Conservation (phyloP, 2,888 invertebrate genomes). For the Lymantria dispar region DNA sequence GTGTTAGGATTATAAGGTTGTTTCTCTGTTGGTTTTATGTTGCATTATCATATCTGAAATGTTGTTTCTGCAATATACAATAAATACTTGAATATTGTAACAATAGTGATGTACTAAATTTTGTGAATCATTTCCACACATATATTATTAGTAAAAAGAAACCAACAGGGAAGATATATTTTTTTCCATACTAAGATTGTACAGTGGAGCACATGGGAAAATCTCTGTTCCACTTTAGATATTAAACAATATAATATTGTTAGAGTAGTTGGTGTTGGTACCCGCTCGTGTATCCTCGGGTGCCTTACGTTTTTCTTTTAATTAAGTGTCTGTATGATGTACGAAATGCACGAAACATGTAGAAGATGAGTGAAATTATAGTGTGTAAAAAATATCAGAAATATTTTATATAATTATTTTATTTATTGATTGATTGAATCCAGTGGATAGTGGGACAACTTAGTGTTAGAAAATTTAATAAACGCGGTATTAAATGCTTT, state of each 20-base stretch:
- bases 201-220: conserved; percentile 54
- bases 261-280: conserved; percentile 82
- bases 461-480: conserved; percentile 73
- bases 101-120: conserved; percentile 14
- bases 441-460: conserved; percentile 74
- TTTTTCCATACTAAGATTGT: conserved; percentile 48
- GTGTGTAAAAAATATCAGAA: conserved; percentile 60
- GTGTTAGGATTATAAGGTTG: conserved; percentile 57
- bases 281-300: conserved; percentile 79
- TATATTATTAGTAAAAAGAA: conserved; percentile 21
- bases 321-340: conserved; percentile 88
- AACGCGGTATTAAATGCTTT: conserved; percentile 64
- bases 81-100: conserved; percentile 12
- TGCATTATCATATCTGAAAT: not conserved
- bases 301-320: conserved; percentile 71
- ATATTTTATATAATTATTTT: conserved; percentile 78
- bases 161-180: conserved; percentile 50
- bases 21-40: conserved; percentile 54
- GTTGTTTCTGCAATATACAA: not conserved
- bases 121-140: conserved; percentile 9
- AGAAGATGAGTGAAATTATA: conserved; percentile 86
- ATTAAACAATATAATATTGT: conserved; percentile 74
- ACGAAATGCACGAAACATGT: conserved; percentile 94
- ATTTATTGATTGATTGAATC: conserved; percentile 70
- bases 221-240: conserved; percentile 66